Evolutionary conservation across 2,888 invertebrate species (phyloP).

Genomic region (Melinaea marsaeus): DNA sequence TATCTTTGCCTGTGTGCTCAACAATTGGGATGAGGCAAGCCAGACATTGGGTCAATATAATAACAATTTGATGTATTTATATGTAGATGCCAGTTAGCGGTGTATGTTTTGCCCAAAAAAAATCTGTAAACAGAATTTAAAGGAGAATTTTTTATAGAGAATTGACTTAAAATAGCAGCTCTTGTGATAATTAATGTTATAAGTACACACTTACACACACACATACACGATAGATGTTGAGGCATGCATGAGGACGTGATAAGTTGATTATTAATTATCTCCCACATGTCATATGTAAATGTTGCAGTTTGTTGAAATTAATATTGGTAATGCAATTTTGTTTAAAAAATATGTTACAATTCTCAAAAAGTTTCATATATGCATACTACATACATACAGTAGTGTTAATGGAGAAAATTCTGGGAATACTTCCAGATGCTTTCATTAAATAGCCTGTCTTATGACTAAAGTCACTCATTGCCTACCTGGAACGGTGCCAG

Average conservation of each 20-base stretch:
- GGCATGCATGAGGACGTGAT: too few relatives aligned
- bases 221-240: too few relatives aligned
- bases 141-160: neutral
- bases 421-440: constrained; percentile 15
- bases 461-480: constrained; percentile 20
- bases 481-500: constrained; percentile 23
- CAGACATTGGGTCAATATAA: constrained; percentile 30
- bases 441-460: constrained; percentile 23
- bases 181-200: too few relatives aligned
- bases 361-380: neutral
- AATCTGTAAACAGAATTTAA: too few relatives aligned
- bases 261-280: too few relatives aligned
- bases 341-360: too few relatives aligned
- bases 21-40: constrained; percentile 65
- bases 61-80: constrained; percentile 21
- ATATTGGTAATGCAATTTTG: too few relatives aligned
- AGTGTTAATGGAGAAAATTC: constrained; percentile 12
- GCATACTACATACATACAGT: constrained; percentile 5
- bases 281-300: too few relatives aligned
- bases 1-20: constrained; percentile 66
- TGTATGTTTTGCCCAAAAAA: neutral
- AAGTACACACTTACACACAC: too few relatives aligned
- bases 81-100: constrained; percentile 19
- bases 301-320: too few relatives aligned
- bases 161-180: too few relatives aligned